These are phyloP conservation scores for Ctenoplectra terminalis DNA, from an alignment of 1,140 invertebrate species.

Conservation along the genomic window DNA sequence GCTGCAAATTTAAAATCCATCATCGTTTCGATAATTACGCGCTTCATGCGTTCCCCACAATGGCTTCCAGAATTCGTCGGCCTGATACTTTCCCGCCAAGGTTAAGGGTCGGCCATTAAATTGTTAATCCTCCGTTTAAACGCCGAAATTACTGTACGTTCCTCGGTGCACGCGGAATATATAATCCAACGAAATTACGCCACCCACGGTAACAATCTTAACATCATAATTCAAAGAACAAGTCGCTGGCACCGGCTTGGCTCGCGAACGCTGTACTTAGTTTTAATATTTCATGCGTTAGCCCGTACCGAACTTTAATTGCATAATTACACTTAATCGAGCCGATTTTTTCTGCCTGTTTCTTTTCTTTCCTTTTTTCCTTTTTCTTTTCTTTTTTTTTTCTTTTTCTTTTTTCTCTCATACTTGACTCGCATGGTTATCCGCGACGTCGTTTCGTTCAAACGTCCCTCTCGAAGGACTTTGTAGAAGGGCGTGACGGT, in stretches of 20 bases:
- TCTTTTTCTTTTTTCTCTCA: no score
- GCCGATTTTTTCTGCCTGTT: background rate
- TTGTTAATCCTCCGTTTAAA: slow-evolving; percentile 4
- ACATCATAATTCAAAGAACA: slow-evolving; percentile 18
- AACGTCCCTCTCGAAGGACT: background rate
- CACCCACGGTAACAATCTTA: slow-evolving; percentile 12
- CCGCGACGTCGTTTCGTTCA: background rate
- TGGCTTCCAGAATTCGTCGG: background rate
- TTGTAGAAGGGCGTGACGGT: slow-evolving; percentile 29
- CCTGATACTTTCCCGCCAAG: no score
- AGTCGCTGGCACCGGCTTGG: background rate
- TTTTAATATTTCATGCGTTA: slow-evolving; percentile 42
- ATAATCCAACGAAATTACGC: slow-evolving; percentile 10
- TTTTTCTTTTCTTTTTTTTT: no score
- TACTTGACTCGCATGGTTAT: background rate
- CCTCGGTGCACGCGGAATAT: background rate
- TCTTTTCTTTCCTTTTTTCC: no score
- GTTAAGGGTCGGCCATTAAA: slow-evolving; percentile 11
- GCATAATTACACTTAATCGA: slow-evolving; percentile 38
- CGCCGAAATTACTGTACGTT: background rate
- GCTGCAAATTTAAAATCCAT: background rate
- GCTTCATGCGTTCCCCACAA: no score
- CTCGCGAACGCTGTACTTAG: background rate
- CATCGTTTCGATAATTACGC: slow-evolving; percentile 1
- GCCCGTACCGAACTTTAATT: background rate